Base-by-base conservation (phyloP, 2,113 vertebrate genomes). In the Nothocercus julius region DNA sequence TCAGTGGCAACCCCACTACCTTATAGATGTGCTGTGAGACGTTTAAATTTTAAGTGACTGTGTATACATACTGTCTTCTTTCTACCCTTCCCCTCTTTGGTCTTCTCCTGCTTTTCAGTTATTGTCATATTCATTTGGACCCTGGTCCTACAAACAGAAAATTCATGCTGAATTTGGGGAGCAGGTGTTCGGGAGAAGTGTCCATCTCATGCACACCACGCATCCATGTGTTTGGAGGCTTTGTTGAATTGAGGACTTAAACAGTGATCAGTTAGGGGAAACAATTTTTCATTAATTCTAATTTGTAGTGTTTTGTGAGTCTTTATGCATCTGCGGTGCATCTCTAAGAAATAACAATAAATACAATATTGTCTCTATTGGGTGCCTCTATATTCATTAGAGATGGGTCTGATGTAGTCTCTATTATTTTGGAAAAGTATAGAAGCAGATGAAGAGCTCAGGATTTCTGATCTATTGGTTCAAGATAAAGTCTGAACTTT, bases 401-500 rank as follows among this genome's bases (percentile, higher is more conserved):
- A 84, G 40, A 28, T 11, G 47, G 6, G 54, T 24, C 20, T 45
- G 40, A 70, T 81, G 21, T 0, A 4, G 59, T 36, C 27, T 53
- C 61, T 1, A 3, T 54, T 22, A 16, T 79, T 89, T 73, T 49
- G 49, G 24, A 69, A 85, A 85, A 70, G 40, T 47, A 47, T 2
- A n/a, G 47, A 79, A 81, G n/a, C 8, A 85, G 54, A 75, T 70
- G 36, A 59, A 59, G 34, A 66, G 28, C 49, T 5, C 53, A 61
- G 17, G 34, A 82, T 32, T 86, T 34, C 69, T 70, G 32, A 51
- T 82, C 38, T 85, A 28, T 83, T 79, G 70, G 78, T 34, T 51
- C 7, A 83, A 75, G 6, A 63, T 30, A 91, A 83, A 72, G 19
- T 17, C 7, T 8, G n/a, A 90, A 91, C 91, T 97, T 98, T 89